Base-by-base conservation (phyloP, 2,888 invertebrate genomes). In the Megastigmus dorsalis region DNA sequence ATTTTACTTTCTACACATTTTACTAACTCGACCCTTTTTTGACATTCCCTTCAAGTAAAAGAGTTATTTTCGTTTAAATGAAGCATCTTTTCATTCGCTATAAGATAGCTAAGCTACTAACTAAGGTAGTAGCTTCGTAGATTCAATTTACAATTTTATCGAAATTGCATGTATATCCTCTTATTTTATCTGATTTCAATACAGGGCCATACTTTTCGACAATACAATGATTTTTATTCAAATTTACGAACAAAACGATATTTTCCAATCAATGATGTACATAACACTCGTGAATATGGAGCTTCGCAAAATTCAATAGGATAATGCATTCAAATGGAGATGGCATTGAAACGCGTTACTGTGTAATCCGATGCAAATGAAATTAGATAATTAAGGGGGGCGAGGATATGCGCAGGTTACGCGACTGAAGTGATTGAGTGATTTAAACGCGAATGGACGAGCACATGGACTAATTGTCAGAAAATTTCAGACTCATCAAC, bases 281-380 rank as follows among this genome's bases (percentile, higher is more conserved):
- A n/a, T n/a, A n/a, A n/a, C 10, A n/a, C n/a, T 45, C 4, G 4
- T 9, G 5, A 7, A 10, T 41, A 41, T 26, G 41, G 33, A 18
- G 18, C 9, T 33, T 54, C 26, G 18, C 15, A 59, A 59, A 62
- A 48, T 62, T 62, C 45, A 62, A 36, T 15, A 13, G 41, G 18
- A 28, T 41, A 54, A 54, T 41, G 20, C 13, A 52, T 54, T 54
- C 26, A 54, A 41, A 18, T 10, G 20, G 18, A 23, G 33, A 10
- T 36, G 18, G 36, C 0, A 13, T 41, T 38, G 30, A 54, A 54
- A 20, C 10, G 20, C 7, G 43, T 20, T 33, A 55, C 43, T 55
- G 18, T 28, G 41, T 52, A 55, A 66, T 43, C 54, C 33, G 55
- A 66, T 55, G 43, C 20, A 43, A 66, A 66, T 55, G 30, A 45